Percentiles rank a stretch among this genome's conserved stretches.
phyloP scores from a whole-genome alignment of 2,797 vertebrate species.

The Sebastes nivosus region DNA sequence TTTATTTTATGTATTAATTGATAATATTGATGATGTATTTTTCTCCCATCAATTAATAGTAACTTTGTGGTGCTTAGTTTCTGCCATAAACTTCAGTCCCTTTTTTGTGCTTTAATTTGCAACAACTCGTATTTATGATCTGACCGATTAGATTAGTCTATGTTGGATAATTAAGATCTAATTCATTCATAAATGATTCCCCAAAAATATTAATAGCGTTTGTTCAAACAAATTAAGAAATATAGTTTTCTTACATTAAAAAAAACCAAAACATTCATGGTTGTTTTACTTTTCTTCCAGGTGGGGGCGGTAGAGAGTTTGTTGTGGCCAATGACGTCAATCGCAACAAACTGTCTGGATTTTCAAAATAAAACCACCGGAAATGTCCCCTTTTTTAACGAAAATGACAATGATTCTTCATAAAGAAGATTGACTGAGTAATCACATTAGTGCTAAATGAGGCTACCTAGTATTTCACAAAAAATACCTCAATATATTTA shows the following conservation, averaged over 20 bases:
- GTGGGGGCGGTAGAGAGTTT: slow-evolving; percentile 50
- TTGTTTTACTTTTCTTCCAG: background rate
- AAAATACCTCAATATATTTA: background rate
- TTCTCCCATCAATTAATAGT: background rate
- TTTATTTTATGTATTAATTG: too few relatives aligned
- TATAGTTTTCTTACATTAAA: background rate
- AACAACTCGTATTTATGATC: background rate
- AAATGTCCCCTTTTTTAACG: rapidly evolving
- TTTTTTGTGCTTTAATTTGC: background rate
- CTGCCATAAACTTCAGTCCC: background rate
- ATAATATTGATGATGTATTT: background rate
- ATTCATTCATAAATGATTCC: background rate
- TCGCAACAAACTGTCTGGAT: rapidly evolving
- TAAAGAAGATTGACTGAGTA: rapidly evolving
- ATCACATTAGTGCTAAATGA: rapidly evolving
- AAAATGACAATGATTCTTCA: rapidly evolving
- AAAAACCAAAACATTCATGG: rapidly evolving
- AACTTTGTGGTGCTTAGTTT: background rate
- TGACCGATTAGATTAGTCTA: background rate
- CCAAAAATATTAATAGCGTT: background rate
- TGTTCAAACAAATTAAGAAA: background rate
- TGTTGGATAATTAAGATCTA: background rate
- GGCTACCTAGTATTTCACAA: rapidly evolving
- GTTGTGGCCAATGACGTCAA: slow-evolving; percentile 72
- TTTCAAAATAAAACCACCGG: slow-evolving; percentile 44